Percentiles rank a stretch among this genome's conserved stretches.
Evolutionary conservation across 1,140 invertebrate species (phyloP).

Genomic region (Apis cerana): DNA sequence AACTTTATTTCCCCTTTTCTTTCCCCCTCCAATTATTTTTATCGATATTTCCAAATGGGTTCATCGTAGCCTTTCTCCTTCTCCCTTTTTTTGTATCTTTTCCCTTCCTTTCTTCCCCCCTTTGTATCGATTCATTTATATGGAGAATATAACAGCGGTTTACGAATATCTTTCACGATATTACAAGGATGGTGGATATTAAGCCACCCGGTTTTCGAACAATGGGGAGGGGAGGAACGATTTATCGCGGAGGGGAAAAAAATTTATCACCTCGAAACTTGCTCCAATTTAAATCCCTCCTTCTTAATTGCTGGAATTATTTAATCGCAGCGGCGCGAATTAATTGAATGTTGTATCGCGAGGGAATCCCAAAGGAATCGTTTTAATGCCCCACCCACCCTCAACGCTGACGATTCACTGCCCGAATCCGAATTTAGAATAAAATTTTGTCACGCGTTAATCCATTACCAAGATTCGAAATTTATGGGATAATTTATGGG

Average conservation of each 20-base stretch:
- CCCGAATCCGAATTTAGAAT: background rate
- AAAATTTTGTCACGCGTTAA: background rate
- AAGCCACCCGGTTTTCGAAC: background rate
- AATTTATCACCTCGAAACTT: constrained; percentile 28
- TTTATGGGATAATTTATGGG: too few relatives aligned
- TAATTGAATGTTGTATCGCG: background rate
- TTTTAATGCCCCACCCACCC: background rate
- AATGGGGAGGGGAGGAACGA: background rate
- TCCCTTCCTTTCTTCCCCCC: background rate
- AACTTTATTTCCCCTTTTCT: background rate
- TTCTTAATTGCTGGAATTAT: constrained; percentile 36
- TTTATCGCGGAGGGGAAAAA: constrained; percentile 4
- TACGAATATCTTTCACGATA: background rate
- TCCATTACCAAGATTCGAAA: too few relatives aligned
- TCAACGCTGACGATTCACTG: too few relatives aligned
- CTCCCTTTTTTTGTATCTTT: background rate
- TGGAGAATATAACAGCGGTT: background rate
- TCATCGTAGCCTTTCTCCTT: background rate
- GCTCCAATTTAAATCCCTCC: constrained; percentile 7
- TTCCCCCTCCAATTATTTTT: background rate
- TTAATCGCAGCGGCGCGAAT: constrained; percentile 20
- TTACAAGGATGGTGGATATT: background rate
- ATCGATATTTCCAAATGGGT: background rate
- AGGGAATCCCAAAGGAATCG: background rate
- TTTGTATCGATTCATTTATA: background rate